phyloP scores from a whole-genome alignment of 2,888 invertebrate species.

The Unio delphinus region DNA sequence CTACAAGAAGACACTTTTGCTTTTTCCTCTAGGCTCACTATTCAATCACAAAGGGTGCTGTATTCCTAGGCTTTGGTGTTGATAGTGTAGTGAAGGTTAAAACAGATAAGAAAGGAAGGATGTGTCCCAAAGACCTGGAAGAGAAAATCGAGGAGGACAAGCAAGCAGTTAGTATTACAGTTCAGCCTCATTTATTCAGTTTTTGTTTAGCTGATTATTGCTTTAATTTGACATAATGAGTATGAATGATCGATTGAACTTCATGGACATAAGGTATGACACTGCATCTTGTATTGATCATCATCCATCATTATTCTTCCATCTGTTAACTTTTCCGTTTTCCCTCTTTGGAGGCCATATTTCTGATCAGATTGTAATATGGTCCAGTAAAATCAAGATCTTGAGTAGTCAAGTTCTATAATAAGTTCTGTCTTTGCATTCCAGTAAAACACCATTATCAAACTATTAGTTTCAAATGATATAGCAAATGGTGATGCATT shows the following conservation, averaged over 20 bases:
- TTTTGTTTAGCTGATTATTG: background rate
- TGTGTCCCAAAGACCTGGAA: constrained; percentile 79
- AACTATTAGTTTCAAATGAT: too few species aligned
- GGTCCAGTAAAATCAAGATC: too few species aligned
- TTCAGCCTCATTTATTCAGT: background rate
- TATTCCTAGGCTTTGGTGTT: constrained; percentile 88
- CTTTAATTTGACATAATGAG: background rate
- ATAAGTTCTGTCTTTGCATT: too few species aligned
- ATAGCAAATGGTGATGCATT: too few species aligned
- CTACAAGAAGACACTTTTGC: background rate
- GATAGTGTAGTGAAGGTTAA: constrained; percentile 85
- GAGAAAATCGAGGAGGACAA: constrained; percentile 74
- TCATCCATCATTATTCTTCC: too few species aligned
- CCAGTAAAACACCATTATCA: background rate
- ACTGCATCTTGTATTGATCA: too few species aligned
- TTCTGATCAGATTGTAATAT: too few species aligned
- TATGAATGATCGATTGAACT: background rate
- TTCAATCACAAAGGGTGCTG: constrained; percentile 87
- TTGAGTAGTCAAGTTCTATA: too few species aligned
- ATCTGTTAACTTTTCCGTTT: too few species aligned
- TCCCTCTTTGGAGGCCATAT: too few species aligned
- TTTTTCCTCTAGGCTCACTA: constrained; percentile 77
- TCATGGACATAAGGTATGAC: background rate
- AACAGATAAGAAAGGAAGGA: constrained; percentile 80
- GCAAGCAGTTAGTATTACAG: constrained; percentile 28